Conservation (phyloP, 2,888 invertebrate species). For the Lottia gigantea region DNA sequence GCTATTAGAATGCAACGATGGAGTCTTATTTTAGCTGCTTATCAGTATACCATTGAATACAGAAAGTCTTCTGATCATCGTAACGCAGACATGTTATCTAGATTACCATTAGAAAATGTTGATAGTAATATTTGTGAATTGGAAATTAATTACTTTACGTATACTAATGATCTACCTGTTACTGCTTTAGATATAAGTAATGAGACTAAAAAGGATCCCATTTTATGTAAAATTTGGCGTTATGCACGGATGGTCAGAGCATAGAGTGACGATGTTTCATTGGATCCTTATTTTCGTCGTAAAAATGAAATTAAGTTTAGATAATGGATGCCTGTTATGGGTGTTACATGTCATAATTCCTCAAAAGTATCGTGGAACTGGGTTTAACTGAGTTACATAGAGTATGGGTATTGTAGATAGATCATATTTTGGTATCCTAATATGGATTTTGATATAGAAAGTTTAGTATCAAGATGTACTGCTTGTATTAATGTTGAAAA, state of each 20-base stretch:
- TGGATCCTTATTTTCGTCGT: not conserved
- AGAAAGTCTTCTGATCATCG: constrained; percentile 47
- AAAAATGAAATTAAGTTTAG: constrained; percentile 17
- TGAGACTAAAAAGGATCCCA: constrained; percentile 11
- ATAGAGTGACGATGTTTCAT: constrained; percentile 10
- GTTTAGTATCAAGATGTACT: constrained; percentile 21
- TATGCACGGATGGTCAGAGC: constrained; percentile 8
- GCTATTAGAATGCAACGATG: constrained; percentile 51
- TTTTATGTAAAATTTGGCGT: not conserved
- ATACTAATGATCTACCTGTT: constrained; percentile 7
- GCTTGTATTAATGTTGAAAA: constrained; percentile 32
- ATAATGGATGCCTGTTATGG: constrained; percentile 29
- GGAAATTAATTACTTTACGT: constrained; percentile 15
- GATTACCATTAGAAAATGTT: constrained; percentile 35
- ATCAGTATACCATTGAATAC: constrained; percentile 58
- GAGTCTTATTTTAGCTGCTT: constrained; percentile 53
- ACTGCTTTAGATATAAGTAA: constrained; percentile 9
- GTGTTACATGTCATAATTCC: constrained; percentile 31
- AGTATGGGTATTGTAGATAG: constrained; percentile 32
- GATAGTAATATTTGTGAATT: constrained; percentile 12
- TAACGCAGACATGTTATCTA: constrained; percentile 58
- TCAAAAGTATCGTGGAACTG: not conserved
- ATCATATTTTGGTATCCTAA: constrained; percentile 39
- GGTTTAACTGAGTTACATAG: constrained; percentile 32
- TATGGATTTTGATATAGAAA: constrained; percentile 32